Percentiles rank a stretch among this genome's conserved stretches.
phyloP scores from a whole-genome alignment of 35 echinoderm and acorn worm genomes.

The Stichopus chloronotus region DNA sequence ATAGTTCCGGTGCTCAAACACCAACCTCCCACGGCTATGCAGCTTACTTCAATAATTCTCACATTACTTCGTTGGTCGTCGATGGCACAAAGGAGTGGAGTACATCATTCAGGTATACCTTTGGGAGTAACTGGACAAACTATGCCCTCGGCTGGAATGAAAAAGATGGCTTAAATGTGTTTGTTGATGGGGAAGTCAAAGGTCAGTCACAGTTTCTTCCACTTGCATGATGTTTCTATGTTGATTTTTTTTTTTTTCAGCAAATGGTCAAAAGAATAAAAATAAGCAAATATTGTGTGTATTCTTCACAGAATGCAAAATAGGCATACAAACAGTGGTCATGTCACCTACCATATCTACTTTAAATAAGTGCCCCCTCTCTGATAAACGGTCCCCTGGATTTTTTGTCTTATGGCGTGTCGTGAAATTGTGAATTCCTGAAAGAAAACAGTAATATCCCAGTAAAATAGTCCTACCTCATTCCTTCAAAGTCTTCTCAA shows the following conservation, averaged over 20 bases:
- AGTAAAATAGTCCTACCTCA: no score
- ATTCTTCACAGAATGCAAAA: not conserved
- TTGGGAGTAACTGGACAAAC: constrained; percentile 75
- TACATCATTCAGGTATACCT: constrained; percentile 33
- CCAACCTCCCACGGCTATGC: constrained; percentile 56
- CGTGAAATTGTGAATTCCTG: no score
- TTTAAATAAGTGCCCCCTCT: no score
- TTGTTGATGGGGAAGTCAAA: constrained; percentile 69
- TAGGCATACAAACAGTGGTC: not conserved
- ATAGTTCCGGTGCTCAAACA: constrained; percentile 83
- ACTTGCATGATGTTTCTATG: not conserved
- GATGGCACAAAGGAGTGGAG: constrained; percentile 62
- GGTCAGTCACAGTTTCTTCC: constrained; percentile 38
- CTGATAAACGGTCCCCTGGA: no score
- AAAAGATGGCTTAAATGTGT: constrained; percentile 56
- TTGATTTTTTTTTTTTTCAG: not conserved
- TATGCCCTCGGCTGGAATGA: constrained; percentile 83
- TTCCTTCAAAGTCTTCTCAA: no score
- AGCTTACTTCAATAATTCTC: constrained; percentile 52
- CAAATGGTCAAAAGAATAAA: not conserved
- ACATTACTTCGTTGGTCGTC: constrained; percentile 32
- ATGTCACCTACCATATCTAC: no score
- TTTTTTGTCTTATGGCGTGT: no score
- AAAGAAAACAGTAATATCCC: no score
- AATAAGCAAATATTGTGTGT: not conserved